Evolutionary conservation across 2,797 vertebrate genomes (phyloP).

Genomic region (Valencia hispanica): DNA sequence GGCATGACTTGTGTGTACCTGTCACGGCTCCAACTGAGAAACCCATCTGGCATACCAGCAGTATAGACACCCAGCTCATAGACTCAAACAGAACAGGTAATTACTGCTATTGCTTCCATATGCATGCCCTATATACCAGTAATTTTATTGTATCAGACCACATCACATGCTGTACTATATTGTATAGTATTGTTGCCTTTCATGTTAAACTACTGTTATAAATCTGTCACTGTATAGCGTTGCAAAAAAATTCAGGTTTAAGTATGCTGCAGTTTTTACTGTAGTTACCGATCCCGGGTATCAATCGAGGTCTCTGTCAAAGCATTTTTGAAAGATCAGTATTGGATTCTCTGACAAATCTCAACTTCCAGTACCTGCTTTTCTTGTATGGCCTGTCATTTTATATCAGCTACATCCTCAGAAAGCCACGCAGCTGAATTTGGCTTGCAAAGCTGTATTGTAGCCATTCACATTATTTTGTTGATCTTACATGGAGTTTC

Average conservation of each 20-base stretch:
- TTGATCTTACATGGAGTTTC: neutral
- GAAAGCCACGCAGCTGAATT: neutral
- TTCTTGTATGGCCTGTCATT: neutral
- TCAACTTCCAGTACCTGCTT: neutral
- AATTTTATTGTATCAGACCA: conserved; percentile 48
- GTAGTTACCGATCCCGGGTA: neutral
- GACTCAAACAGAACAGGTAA: conserved; percentile 32
- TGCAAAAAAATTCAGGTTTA: conserved; percentile 26
- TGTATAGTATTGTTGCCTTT: conserved; percentile 35
- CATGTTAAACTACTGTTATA: conserved; percentile 32
- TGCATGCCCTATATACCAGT: conserved; percentile 41
- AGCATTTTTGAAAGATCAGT: neutral
- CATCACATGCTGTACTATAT: conserved; percentile 45
- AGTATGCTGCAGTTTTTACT: conserved; percentile 6
- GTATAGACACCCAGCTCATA: conserved; percentile 25
- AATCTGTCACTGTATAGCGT: conserved; percentile 38
- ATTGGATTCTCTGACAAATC: neutral
- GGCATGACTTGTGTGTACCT: conserved; percentile 47
- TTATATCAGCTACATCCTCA: neutral
- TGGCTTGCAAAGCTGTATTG: neutral
- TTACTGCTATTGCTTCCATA: conserved; percentile 50
- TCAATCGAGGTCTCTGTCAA: neutral
- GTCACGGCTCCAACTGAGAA: conserved; percentile 53
- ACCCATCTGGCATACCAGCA: conserved; percentile 40
- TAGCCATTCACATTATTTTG: neutral